Percentiles rank a stretch among this genome's conserved stretches.
Evolutionary conservation across 2,113 vertebrate species (phyloP).

Genomic region (Indicator indicator): DNA sequence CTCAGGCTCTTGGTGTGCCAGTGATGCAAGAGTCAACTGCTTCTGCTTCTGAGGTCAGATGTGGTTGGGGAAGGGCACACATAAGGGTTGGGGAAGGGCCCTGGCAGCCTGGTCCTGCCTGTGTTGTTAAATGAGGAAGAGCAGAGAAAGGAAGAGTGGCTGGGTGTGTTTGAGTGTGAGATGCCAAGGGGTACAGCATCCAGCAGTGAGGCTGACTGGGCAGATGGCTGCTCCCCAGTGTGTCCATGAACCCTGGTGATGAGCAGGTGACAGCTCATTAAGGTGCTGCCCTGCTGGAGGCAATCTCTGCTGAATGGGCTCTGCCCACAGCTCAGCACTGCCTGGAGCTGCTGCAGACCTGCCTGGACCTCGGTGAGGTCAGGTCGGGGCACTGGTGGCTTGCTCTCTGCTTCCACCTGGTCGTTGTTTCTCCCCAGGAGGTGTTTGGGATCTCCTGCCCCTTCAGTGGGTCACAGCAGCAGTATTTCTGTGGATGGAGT

Average conservation of each 20-base stretch:
- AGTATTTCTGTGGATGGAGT: rapidly evolving
- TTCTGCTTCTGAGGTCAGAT: not conserved
- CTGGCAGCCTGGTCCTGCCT: not conserved
- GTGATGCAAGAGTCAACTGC: not conserved
- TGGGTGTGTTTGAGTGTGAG: not conserved
- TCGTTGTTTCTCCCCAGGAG: not conserved
- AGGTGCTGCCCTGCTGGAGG: not conserved
- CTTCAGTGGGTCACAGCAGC: rapidly evolving
- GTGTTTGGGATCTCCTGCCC: rapidly evolving
- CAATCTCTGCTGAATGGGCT: not conserved
- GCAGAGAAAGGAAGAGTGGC: not conserved
- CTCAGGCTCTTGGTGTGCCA: not conserved
- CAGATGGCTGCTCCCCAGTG: rapidly evolving
- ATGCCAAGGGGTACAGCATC: not conserved
- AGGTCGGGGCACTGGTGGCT: rapidly evolving
- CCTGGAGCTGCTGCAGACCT: not conserved
- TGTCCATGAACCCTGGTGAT: rapidly evolving
- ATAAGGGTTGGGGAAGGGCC: too few relatives aligned
- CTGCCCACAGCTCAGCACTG: not conserved
- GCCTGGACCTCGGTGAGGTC: rapidly evolving
- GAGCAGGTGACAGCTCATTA: not conserved
- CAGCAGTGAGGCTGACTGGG: not conserved
- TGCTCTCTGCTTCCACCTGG: rapidly evolving
- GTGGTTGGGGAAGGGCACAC: not conserved
- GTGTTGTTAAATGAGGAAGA: not conserved